Evolutionary conservation across 1,140 invertebrate genomes (phyloP), one percentile per base, ranked within the genome.

Genomic region (Drosophila trapezifrons): DNA sequence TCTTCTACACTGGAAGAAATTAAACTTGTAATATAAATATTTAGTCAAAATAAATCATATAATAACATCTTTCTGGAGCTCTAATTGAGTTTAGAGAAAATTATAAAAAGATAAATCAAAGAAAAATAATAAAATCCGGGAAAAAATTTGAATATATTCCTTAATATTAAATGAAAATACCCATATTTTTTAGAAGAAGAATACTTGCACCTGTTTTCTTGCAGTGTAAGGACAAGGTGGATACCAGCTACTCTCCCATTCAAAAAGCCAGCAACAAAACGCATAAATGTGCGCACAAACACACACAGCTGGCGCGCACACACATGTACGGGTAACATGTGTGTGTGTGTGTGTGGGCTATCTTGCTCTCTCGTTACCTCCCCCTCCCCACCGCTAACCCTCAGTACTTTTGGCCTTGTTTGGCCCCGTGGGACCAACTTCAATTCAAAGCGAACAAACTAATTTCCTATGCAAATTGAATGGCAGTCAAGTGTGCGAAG

Each of bases 381-480:
- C 13, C 49, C 4, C 20, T 5, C 18, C 18, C 8, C 51, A 37
- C 18, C 51, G 13, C 51, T 54, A 54, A 37, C 51, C 51, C 38
- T 59, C 42, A 64, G 79, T 59, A 82, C 79, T 89, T 79, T 83
- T 89, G 84, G 83, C 84, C 84, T 80, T 86, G 83, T 83, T 86
- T 89, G 79, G 76, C 67, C 83, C 65, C 84, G 79, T 83, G 83
- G 80, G 83, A 86, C 83, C 83, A 87, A 89, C 83, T 87, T 89
- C 84, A 89, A 87, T 87, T 87, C 83, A 87, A 87, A 87, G 83
- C 83, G 83, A 80, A 89, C 84, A 89, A 87, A 87, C 84, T 87
- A 87, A 87, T 87, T 87, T 87, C 84, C 83, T 83, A 87, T 87
- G 83, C 83, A 87, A 87, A 87, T 87, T 87, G 83, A 87, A 87